Evolutionary conservation across 1,140 invertebrate genomes (phyloP), one percentile per base, ranked within the genome.

Genomic region (Drosophila watanabei): DNA sequence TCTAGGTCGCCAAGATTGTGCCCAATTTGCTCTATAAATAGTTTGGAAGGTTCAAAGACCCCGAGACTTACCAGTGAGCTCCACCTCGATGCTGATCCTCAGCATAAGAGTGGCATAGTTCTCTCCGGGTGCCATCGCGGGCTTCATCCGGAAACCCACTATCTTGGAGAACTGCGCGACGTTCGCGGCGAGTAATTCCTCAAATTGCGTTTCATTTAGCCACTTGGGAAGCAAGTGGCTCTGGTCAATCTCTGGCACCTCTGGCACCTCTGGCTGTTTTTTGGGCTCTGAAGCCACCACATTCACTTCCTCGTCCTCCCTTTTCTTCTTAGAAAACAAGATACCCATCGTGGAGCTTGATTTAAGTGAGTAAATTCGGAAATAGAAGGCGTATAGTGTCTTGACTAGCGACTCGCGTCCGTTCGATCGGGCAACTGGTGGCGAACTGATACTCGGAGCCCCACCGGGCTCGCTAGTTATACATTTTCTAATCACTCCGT

Each of bases 161-260:
- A 92, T 87, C 51, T 79, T 77, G 37, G 93, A 84, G 48, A 92
- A 89, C 4, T 84, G 56, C 28, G 92, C 91, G 10, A 91, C 76
- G 33, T 61, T 65, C 10, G 92, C 80, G 20, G 82, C 89, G 0
- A 95, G 75, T 49, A 94, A 63, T 71, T 93, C 93, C 59, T 93
- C 76, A 14, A 93, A 78, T 30, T 94, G 94, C 24, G 92, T 75
- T 43, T 82, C 61, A 63, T 94, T 92, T 41, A 95, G 60, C 94
- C 94, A 95, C 39, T 81, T 20, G 49, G 93, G 93, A 18, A 77
- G 59, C 43, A 71, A 59, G 20, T 59, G 33, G 18, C 60, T 52
- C 7, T 41, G 56, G 14, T 57, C 51, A 32, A 72, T 52, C 24
- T 32, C 37, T 18, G 54, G 56, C 24, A 37, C 18, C 24, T 32